Evolutionary conservation across 1,140 invertebrate genomes (phyloP), one percentile per base, ranked within the genome.

Genomic region (Mamestra configurata): DNA sequence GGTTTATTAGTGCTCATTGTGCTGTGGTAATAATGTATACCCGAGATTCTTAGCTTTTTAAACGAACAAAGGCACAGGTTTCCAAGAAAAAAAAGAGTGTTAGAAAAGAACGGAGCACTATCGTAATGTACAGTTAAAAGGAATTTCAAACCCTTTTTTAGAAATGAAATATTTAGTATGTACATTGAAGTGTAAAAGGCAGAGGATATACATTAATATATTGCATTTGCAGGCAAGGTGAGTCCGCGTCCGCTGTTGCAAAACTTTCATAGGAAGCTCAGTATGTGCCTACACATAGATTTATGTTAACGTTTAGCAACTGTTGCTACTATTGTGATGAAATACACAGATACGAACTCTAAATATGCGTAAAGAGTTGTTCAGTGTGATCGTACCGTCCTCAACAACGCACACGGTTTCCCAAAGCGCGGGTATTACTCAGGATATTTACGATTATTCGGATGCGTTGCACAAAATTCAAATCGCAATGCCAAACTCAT

Each of bases 231-330:
- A 51, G 13, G 80, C 80, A 85, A 85, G 46, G 20, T 55, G 37
- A 78, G 61, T 59, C 78, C 31, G 80, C 82, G 71, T 84, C 82
- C 84, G 81, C 35, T 31, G 49, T 86, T 84, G 81, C 81, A 68
- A 66, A 79, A 82, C 43, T 35, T 15, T 76, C 55, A 80, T 80
- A 76, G 81, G 81, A 85, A 81, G 49, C 57, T n/a, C 22, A 53
- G 13, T 18, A 31, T 70, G 24, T 11, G 40, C 31, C 18, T 43
- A 7, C 15, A 68, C 31, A 46, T 46, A 46, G 18, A 68, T 18
- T 35, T 80, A 49, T n/a, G 24, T 82, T 59, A 51, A 57, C n/a
- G 35, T 82, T 66, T 53, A 53, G 24, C 55, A 82, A 80, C 68
- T 46, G n/a, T 55, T 83, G 49, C 57, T 80, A 72, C 20, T n/a